phyloP scores from a whole-genome alignment of 2,888 invertebrate species.

The Teinopalpus imperialis region DNA sequence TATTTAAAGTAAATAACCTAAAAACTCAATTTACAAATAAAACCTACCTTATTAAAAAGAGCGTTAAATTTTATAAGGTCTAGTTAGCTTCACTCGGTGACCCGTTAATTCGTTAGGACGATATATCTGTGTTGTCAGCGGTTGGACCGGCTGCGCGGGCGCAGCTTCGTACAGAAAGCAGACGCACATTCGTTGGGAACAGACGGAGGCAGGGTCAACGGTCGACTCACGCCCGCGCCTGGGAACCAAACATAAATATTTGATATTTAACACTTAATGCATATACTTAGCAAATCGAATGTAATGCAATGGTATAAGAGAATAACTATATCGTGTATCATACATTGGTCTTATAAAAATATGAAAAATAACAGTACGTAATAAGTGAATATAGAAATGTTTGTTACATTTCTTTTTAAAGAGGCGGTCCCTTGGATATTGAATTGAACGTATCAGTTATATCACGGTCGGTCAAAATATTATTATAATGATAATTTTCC shows the following conservation, averaged over 20 bases:
- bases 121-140: slow-evolving; percentile 24
- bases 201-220: slow-evolving; percentile 70
- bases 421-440: slow-evolving; percentile 40
- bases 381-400: no score
- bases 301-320: slow-evolving; percentile 45
- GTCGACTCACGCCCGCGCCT: slow-evolving; percentile 68
- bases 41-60: slow-evolving; percentile 1
- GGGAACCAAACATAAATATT: slow-evolving; percentile 79
- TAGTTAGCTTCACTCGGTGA: slow-evolving; percentile 12
- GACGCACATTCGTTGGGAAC: slow-evolving; percentile 49
- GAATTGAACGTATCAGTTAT: slow-evolving; percentile 57
- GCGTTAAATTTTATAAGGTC: slow-evolving; percentile 9
- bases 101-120: slow-evolving; percentile 14
- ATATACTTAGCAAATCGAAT: slow-evolving; percentile 78
- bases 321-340: no score
- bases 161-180: slow-evolving; percentile 50
- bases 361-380: no score
- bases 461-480: slow-evolving; percentile 59
- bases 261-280: slow-evolving; percentile 80
- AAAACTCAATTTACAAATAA: not conserved
- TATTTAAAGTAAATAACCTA: not conserved
- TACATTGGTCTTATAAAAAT: no score
- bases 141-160: slow-evolving; percentile 31
- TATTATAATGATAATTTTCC: slow-evolving; percentile 73
- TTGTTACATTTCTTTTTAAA: slow-evolving; percentile 29